Evolutionary conservation across 2,113 vertebrate genomes (phyloP).

Genomic region (Silurus meridionalis): DNA sequence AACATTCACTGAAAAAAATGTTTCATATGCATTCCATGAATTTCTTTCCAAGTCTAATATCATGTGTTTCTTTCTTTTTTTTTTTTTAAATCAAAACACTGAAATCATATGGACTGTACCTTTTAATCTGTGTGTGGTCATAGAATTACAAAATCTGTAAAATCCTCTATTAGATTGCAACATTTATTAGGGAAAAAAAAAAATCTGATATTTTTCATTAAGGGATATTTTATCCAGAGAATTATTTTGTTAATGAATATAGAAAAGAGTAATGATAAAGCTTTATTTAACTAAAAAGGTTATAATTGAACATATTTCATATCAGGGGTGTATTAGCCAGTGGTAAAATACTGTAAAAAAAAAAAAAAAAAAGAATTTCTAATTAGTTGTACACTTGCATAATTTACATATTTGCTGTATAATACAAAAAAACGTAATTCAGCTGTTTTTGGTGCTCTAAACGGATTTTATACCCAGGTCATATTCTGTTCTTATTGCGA

Average conservation of each 20-base stretch:
- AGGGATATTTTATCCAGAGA: slow-evolving; percentile 65
- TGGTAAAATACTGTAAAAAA: slow-evolving; percentile 40
- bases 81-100: slow-evolving; percentile 8
- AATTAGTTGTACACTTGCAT: slow-evolving; percentile 53
- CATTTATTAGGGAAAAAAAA: slow-evolving; percentile 50
- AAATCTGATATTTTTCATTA: slow-evolving; percentile 60
- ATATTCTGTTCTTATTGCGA: slow-evolving; percentile 40
- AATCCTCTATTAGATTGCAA: slow-evolving; percentile 53
- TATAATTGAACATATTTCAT: slow-evolving; percentile 53
- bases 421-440: slow-evolving; percentile 42
- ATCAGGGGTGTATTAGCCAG: slow-evolving; percentile 54
- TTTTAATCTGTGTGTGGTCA: slow-evolving; percentile 45
- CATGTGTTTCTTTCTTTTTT: neutral
- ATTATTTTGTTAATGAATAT: slow-evolving; percentile 64
- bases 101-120: slow-evolving; percentile 31
- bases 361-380: slow-evolving; percentile 40
- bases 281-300: slow-evolving; percentile 60
- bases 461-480: slow-evolving; percentile 45
- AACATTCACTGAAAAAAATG: slow-evolving; percentile 17
- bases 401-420: slow-evolving; percentile 51
- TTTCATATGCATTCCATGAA: slow-evolving; percentile 5
- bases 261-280: slow-evolving; percentile 57
- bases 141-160: slow-evolving; percentile 52
- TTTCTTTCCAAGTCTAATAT: neutral
- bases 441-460: slow-evolving; percentile 54